Evolutionary conservation across 2,888 invertebrate genomes (phyloP).

Genomic region (Trileptium ribeirensis): DNA sequence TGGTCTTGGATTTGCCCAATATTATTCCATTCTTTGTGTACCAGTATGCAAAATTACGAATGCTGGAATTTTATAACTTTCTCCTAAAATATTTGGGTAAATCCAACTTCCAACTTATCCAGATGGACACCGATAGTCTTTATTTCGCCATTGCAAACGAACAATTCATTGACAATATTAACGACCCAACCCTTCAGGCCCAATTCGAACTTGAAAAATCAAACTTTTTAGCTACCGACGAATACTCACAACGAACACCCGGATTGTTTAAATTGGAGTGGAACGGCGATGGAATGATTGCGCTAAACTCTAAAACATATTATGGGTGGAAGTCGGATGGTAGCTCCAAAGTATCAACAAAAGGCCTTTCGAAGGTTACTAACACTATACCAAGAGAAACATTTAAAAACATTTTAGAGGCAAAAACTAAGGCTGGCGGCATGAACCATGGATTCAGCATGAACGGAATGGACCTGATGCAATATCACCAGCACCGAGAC

Average conservation of each 20-base stretch:
- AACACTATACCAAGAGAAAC: neutral
- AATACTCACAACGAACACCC: neutral
- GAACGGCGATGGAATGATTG: neutral
- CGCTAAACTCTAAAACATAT: slow-evolving; percentile 1
- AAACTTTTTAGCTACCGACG: neutral
- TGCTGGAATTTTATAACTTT: neutral
- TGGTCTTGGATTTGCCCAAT: neutral
- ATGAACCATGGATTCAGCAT: neutral
- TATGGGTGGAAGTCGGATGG: neutral
- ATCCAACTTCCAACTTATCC: neutral
- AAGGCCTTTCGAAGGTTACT: neutral
- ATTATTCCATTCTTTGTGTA: slow-evolving; percentile 1
- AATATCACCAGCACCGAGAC: neutral
- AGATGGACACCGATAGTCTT: slow-evolving; percentile 7
- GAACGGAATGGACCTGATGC: neutral
- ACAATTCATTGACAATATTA: neutral
- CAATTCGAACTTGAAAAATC: neutral
- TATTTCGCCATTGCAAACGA: neutral
- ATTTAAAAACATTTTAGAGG: neutral
- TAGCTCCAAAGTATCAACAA: neutral
- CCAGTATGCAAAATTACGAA: neutral
- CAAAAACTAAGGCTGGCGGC: neutral
- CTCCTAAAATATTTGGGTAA: neutral
- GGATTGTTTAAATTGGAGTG: slow-evolving; percentile 3
- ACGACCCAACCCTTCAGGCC: neutral